Percentiles rank a stretch among this genome's conserved stretches.
These are phyloP conservation scores for Megaceryle maxima DNA, from an alignment of 2,113 vertebrate genomes.

Conservation along the genomic window DNA sequence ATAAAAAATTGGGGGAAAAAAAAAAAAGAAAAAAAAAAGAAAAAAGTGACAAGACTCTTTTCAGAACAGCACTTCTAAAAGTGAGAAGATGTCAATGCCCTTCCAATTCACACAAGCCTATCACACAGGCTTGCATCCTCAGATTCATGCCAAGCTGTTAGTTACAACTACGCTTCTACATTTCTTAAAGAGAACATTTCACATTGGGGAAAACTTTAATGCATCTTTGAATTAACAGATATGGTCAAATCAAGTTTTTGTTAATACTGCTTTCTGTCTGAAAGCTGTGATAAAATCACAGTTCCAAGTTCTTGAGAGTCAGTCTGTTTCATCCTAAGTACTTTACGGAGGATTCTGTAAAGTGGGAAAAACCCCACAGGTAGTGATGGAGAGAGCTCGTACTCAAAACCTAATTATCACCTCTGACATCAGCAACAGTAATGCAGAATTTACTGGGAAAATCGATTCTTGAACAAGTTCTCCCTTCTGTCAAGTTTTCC, in stretches of 20 bases:
- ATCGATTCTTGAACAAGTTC: not conserved
- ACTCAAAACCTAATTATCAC: slow-evolving; percentile 14
- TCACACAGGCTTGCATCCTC: not conserved
- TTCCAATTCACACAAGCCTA: slow-evolving; percentile 19
- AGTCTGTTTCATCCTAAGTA: not conserved
- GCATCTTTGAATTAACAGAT: not conserved
- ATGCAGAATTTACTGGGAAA: not conserved
- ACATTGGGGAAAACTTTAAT: slow-evolving; percentile 57
- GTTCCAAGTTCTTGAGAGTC: not conserved
- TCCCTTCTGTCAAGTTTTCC: slow-evolving; percentile 36
- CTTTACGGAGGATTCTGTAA: not conserved
- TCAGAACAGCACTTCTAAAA: not conserved
- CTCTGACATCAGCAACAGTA: not conserved
- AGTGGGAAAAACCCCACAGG: not conserved
- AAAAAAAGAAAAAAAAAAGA: not conserved
- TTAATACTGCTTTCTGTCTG: not conserved
- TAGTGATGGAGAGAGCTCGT: slow-evolving; percentile 3
- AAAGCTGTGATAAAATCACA: slow-evolving; percentile 28
- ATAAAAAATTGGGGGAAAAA: no score
- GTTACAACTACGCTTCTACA: not conserved
- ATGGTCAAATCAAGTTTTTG: not conserved
- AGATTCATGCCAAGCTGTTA: slow-evolving; percentile 1
- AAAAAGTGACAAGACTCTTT: not conserved
- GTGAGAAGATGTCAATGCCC: slow-evolving; percentile 8
- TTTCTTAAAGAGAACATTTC: slow-evolving; percentile 62